phyloP scores from a whole-genome alignment of 2,888 invertebrate species.

The Tiliacea aurago region DNA sequence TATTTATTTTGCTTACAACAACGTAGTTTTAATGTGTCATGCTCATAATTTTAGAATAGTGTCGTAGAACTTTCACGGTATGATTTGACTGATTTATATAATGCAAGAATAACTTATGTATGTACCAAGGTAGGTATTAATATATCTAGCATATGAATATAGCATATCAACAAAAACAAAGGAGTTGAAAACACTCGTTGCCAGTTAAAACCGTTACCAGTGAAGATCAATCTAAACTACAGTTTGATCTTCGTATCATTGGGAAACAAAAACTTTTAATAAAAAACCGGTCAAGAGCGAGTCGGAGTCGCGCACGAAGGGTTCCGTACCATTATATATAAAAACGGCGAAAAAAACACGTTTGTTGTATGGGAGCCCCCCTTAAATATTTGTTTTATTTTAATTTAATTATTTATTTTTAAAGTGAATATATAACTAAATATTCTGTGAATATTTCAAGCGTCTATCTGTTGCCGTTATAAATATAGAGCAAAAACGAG shows the following conservation, averaged over 20 bases:
- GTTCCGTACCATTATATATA: too few relatives aligned
- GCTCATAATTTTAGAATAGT: background rate
- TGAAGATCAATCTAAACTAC: background rate
- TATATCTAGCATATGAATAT: background rate
- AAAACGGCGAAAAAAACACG: too few relatives aligned
- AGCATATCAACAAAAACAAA: too few relatives aligned
- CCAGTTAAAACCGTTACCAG: too few relatives aligned
- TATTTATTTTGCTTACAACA: background rate
- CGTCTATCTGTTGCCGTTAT: too few relatives aligned
- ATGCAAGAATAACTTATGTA: background rate
- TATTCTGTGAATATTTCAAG: too few relatives aligned
- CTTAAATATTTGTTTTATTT: too few relatives aligned
- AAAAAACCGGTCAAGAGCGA: background rate
- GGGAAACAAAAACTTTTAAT: background rate
- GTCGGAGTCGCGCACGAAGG: too few relatives aligned
- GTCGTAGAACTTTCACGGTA: background rate
- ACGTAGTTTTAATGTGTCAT: background rate
- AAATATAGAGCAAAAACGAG: too few relatives aligned
- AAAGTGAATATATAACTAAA: too few relatives aligned
- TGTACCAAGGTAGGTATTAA: background rate
- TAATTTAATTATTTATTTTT: too few relatives aligned
- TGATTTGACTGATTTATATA: conserved; percentile 14
- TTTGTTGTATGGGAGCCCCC: too few relatives aligned
- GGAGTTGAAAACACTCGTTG: background rate
- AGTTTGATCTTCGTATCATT: background rate